Conservation (phyloP, 2,888 invertebrate species). For the Hirtodrosophila histrioides region DNA sequence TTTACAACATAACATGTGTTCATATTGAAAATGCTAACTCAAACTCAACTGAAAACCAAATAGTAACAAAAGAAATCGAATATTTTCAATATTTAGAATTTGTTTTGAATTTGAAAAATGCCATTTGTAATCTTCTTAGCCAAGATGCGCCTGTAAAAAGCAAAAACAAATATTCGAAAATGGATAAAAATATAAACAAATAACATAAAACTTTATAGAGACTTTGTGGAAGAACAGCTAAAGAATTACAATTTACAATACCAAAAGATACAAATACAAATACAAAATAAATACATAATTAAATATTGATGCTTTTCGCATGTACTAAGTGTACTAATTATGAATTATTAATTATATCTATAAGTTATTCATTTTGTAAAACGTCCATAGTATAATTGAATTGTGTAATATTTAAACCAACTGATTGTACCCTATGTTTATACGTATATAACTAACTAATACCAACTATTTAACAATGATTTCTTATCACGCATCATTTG, state of each 20-base stretch:
- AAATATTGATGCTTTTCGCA: conserved; percentile 30
- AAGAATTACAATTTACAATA: conserved; percentile 5
- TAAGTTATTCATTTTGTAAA: conserved; percentile 62
- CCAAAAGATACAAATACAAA: not conserved
- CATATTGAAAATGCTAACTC: conserved; percentile 17
- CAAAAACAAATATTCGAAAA: conserved; percentile 17
- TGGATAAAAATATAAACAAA: not conserved
- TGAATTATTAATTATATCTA: conserved; percentile 29
- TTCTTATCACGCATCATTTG: conserved; percentile 42
- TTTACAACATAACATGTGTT: conserved; percentile 44
- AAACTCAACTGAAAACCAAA: not conserved
- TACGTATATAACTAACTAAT: conserved; percentile 20
- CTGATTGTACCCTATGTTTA: conserved; percentile 23
- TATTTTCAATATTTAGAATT: not conserved
- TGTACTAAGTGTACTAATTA: conserved; percentile 10
- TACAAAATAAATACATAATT: not conserved
- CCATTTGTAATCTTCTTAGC: conserved; percentile 9
- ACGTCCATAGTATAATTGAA: conserved; percentile 72
- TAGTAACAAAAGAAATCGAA: conserved; percentile 12
- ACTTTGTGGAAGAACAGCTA: conserved; percentile 21
- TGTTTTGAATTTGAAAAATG: conserved; percentile 1
- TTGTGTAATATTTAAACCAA: conserved; percentile 44
- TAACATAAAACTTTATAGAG: conserved; percentile 12
- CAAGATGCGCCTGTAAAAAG: conserved; percentile 36
- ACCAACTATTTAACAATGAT: conserved; percentile 20